These are phyloP conservation scores for Leucophenga varia DNA, from an alignment of 1,140 invertebrate genomes.

Conservation along the genomic window DNA sequence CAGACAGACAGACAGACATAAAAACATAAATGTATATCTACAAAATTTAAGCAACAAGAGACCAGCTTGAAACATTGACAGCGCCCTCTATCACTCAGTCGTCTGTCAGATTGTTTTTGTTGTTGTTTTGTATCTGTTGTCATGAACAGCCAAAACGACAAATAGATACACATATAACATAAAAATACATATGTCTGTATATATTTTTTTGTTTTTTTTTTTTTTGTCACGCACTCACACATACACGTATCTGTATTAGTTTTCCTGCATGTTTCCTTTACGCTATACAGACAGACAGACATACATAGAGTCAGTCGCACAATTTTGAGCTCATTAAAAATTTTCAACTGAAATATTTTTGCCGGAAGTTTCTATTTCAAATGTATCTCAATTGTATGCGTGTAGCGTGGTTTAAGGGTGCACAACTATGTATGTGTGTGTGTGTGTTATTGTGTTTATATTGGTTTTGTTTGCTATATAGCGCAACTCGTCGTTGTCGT, in stretches of 20 bases:
- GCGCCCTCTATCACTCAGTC: slow-evolving; percentile 11
- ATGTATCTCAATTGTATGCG: too few species aligned
- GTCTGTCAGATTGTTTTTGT: slow-evolving; percentile 15
- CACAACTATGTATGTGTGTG: slow-evolving; percentile 1
- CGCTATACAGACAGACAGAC: slow-evolving; percentile 11
- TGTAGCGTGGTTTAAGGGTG: too few species aligned
- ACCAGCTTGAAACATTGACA: too few species aligned
- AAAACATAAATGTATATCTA: too few species aligned
- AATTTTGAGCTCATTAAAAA: slow-evolving; percentile 49
- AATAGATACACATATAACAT: slow-evolving; percentile 1
- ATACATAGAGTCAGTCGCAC: slow-evolving; percentile 15
- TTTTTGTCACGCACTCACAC: too few species aligned
- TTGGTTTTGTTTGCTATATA: too few species aligned
- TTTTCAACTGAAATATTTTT: slow-evolving; percentile 50
- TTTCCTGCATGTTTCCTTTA: slow-evolving; percentile 9
- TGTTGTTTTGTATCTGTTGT: slow-evolving; percentile 3
- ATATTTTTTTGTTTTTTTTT: too few species aligned
- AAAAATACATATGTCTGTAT: not conserved
- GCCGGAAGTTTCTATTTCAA: slow-evolving; percentile 34
- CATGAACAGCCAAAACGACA: slow-evolving; percentile 2
- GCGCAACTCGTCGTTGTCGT: too few species aligned
- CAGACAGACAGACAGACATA: too few species aligned
- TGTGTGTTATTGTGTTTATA: slow-evolving; percentile 1
- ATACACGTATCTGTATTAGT: slow-evolving; percentile 12
- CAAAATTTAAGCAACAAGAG: too few species aligned